Percentiles rank a stretch among this genome's conserved stretches.
Evolutionary conservation across 2,113 vertebrate species (phyloP).

Genomic region (Microcebus murinus): DNA sequence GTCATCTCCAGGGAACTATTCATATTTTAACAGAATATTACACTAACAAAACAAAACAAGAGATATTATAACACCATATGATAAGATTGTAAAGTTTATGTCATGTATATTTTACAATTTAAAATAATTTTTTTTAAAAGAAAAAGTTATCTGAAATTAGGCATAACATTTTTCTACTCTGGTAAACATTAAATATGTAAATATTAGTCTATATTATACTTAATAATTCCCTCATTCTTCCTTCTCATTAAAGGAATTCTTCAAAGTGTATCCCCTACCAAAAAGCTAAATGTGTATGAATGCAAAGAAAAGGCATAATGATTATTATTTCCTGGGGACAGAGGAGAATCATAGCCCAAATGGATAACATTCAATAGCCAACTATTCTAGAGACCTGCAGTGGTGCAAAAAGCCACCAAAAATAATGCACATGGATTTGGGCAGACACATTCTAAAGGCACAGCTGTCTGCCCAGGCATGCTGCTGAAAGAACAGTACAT

Average conservation of each 20-base stretch:
- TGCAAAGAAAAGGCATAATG: background rate
- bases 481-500: slow-evolving; percentile 33
- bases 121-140: background rate
- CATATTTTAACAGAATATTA: background rate
- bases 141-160: slow-evolving; percentile 12
- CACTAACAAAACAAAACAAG: slow-evolving; percentile 34
- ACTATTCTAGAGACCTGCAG: background rate
- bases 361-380: background rate
- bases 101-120: background rate
- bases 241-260: slow-evolving; percentile 47
- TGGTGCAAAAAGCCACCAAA: background rate
- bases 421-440: background rate
- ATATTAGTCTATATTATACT: background rate
- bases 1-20: background rate
- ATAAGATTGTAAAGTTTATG: background rate
- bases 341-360: background rate
- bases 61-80: slow-evolving; percentile 20
- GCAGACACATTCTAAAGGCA: slow-evolving; percentile 36
- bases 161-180: slow-evolving; percentile 18
- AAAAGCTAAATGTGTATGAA: background rate
- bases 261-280: background rate
- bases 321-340: background rate
- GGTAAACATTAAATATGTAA: slow-evolving; percentile 48
- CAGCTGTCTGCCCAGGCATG: slow-evolving; percentile 74
- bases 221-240: background rate